These are phyloP conservation scores for Synanceia verrucosa DNA, from an alignment of 2,797 vertebrate species.

Conservation along the genomic window DNA sequence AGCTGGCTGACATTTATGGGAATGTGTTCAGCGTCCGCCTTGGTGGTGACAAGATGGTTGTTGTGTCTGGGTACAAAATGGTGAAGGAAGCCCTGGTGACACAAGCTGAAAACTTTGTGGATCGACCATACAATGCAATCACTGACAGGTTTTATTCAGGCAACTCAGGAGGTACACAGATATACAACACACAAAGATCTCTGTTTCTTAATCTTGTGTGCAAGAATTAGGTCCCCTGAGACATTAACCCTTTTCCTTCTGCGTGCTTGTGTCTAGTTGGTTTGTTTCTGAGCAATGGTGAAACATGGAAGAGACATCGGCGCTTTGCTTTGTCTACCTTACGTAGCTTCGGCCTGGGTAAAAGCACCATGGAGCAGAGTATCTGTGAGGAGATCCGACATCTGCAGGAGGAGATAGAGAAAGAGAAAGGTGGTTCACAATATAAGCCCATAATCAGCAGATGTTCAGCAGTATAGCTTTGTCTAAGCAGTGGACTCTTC, in stretches of 20 bases:
- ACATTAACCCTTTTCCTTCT: neutral
- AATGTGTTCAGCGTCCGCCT: constrained; percentile 41
- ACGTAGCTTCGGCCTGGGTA: constrained; percentile 29
- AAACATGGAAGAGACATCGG: constrained; percentile 67
- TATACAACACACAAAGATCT: too few relatives aligned
- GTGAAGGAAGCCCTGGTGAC: neutral
- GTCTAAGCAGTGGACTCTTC: neutral
- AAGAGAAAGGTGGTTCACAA: neutral
- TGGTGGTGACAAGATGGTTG: neutral
- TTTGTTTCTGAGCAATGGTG: constrained; percentile 70
- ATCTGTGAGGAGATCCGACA: neutral
- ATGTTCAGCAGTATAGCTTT: neutral
- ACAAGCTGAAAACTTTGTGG: neutral
- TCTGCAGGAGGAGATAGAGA: neutral
- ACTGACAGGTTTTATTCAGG: neutral
- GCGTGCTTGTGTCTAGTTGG: constrained; percentile 49
- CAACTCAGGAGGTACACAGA: neutral
- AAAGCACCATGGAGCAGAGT: neutral
- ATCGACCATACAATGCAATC: neutral
- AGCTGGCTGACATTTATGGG: constrained; percentile 84
- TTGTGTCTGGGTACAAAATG: neutral
- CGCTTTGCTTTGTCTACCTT: constrained; percentile 74
- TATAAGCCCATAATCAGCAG: neutral
- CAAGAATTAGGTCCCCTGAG: neutral
- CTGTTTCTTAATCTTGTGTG: neutral